Conservation (phyloP, 2,888 invertebrate species). For the Neria commutata region DNA sequence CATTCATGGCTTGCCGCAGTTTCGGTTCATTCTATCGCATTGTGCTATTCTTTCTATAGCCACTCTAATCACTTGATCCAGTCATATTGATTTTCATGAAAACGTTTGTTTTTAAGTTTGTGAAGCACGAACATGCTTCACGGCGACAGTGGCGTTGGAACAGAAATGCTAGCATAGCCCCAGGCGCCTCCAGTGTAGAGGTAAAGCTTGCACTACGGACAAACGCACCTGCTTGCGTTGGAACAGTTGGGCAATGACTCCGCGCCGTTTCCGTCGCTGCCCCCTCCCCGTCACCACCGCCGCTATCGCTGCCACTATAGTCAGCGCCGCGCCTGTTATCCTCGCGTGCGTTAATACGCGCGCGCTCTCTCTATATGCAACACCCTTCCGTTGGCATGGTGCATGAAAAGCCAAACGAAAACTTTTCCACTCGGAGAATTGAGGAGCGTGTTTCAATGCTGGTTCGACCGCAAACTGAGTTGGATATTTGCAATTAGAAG, state of each 20-base stretch:
- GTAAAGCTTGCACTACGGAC: no score
- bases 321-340: no score
- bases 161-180: not conserved
- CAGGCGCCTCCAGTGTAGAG: no score
- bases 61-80: not conserved
- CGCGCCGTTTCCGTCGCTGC: not conserved
- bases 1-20: not conserved
- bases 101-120: constrained; percentile 18
- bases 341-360: not conserved
- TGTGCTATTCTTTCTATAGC: no score
- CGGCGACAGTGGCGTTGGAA: constrained; percentile 11
- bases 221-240: no score
- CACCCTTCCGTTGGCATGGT: constrained; percentile 57
- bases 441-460: not conserved
- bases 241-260: not conserved
- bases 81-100: constrained; percentile 30
- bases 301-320: no score
- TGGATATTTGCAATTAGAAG: not conserved
- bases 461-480: not conserved
- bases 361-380: no score
- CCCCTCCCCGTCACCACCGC: no score
- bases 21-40: no score
- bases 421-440: constrained; percentile 31
- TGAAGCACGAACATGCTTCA: constrained; percentile 17
- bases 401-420: constrained; percentile 54